These are phyloP conservation scores for Operophtera brumata DNA, from an alignment of 2,888 invertebrate species.

Conservation along the genomic window DNA sequence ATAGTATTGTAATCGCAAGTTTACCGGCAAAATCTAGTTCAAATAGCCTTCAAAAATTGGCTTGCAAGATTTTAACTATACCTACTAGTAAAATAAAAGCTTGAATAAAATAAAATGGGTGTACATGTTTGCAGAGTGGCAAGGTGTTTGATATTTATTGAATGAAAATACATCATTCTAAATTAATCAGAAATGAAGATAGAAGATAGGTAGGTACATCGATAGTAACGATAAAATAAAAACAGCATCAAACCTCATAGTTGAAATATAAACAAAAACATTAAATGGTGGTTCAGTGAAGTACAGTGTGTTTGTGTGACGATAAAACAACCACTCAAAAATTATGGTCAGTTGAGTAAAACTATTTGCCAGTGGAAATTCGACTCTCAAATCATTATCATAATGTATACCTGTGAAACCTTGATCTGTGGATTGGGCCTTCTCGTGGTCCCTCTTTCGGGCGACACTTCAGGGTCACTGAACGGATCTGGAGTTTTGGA, in stretches of 20 bases:
- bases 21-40: too few relatives aligned
- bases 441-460: constrained; percentile 54
- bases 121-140: neutral
- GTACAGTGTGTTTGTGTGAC: neutral
- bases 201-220: too few relatives aligned
- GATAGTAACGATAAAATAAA: neutral
- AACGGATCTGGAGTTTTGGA: constrained; percentile 86
- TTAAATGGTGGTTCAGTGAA: neutral
- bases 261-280: neutral
- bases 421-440: constrained; percentile 74
- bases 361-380: neutral
- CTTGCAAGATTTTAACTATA: neutral
- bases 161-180: neutral
- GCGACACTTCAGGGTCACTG: constrained; percentile 71
- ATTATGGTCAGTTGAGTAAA: neutral
- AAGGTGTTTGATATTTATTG: too few relatives aligned
- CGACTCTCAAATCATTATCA: constrained; percentile 7
- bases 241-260: neutral
- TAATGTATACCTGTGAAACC: constrained; percentile 70
- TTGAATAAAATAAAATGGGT: neutral
- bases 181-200: neutral
- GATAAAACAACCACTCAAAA: neutral
- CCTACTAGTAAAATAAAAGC: neutral
- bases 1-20: too few relatives aligned
- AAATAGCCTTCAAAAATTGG: too few relatives aligned